Conservation (phyloP, 1,140 invertebrate genomes). For the Maconellicoccus hirsutus region DNA sequence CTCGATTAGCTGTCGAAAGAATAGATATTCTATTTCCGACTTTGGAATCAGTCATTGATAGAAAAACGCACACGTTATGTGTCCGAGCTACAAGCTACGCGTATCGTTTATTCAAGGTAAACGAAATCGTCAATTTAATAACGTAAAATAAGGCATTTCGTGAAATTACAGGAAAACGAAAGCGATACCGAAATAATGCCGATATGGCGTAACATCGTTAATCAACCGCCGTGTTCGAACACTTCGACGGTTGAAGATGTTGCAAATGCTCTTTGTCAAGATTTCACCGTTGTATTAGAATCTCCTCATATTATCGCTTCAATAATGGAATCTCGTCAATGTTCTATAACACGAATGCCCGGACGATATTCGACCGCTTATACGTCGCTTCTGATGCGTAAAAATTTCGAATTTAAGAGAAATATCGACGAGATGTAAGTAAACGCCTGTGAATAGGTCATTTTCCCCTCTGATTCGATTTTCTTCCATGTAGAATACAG, state of each 20-base stretch:
- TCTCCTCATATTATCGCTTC: conserved; percentile 26
- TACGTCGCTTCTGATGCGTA: conserved; percentile 23
- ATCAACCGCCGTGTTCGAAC: conserved; percentile 24
- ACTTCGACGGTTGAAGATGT: not conserved
- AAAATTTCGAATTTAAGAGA: conserved; percentile 1
- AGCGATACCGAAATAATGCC: conserved; percentile 16
- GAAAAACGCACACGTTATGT: conserved; percentile 25
- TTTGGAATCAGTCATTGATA: conserved; percentile 23
- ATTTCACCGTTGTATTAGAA: conserved; percentile 23
- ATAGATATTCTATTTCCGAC: conserved; percentile 23
- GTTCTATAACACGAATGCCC: conserved; percentile 22
- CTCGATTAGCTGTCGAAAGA: conserved; percentile 25
- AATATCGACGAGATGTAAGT: conserved; percentile 26
- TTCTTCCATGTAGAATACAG: conserved; percentile 19
- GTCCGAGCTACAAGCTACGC: conserved; percentile 25
- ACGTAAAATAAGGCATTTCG: no score
- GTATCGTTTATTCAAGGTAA: conserved; percentile 25
- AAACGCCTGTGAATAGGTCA: not conserved
- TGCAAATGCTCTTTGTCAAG: conserved; percentile 23
- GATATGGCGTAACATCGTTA: conserved; percentile 24
- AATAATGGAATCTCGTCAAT: conserved; percentile 16
- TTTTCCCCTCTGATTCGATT: not conserved
- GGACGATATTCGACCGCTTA: conserved; percentile 24
- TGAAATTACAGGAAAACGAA: conserved; percentile 24
- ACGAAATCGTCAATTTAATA: no score